Evolutionary conservation across 2,888 invertebrate species (phyloP).

Genomic region (Phortica okadai): DNA sequence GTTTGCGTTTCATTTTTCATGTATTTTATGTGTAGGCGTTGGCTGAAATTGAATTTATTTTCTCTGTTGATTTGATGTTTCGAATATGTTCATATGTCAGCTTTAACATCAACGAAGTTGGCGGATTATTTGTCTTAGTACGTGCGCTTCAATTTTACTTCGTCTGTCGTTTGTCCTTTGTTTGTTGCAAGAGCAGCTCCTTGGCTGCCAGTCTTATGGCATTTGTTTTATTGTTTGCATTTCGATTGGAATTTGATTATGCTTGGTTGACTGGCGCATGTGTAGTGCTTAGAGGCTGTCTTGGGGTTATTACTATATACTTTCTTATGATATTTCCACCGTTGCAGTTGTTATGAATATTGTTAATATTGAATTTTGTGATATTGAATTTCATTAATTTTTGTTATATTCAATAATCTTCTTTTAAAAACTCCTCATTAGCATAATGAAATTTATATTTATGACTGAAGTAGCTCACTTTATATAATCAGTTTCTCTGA

Average conservation of each 20-base stretch:
- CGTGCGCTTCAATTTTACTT: slow-evolving; percentile 13
- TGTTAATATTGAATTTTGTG: too few species aligned
- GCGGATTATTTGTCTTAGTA: slow-evolving; percentile 21
- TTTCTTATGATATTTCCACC: not conserved
- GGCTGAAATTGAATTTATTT: slow-evolving; percentile 25
- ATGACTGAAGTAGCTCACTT: not conserved
- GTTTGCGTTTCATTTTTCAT: slow-evolving; percentile 26
- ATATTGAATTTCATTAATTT: too few species aligned
- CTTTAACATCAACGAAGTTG: not conserved
- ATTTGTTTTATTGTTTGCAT: slow-evolving; percentile 54
- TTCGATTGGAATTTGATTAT: slow-evolving; percentile 54
- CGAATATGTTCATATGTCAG: slow-evolving; percentile 12
- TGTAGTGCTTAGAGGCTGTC: not conserved
- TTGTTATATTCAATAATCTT: too few species aligned
- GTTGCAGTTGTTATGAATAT: too few species aligned
- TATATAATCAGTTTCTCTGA: not conserved
- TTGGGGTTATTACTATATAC: not conserved
- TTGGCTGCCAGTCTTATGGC: slow-evolving; percentile 42
- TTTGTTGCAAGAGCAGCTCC: too few species aligned
- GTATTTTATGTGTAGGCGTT: slow-evolving; percentile 7
- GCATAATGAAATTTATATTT: too few species aligned
- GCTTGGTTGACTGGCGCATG: not conserved
- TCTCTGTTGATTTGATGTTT: slow-evolving; percentile 18
- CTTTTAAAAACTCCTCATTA: too few species aligned
- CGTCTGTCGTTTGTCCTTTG: not conserved